Base-by-base conservation (phyloP, 2,888 invertebrate species). In the Atrina japonica region DNA sequence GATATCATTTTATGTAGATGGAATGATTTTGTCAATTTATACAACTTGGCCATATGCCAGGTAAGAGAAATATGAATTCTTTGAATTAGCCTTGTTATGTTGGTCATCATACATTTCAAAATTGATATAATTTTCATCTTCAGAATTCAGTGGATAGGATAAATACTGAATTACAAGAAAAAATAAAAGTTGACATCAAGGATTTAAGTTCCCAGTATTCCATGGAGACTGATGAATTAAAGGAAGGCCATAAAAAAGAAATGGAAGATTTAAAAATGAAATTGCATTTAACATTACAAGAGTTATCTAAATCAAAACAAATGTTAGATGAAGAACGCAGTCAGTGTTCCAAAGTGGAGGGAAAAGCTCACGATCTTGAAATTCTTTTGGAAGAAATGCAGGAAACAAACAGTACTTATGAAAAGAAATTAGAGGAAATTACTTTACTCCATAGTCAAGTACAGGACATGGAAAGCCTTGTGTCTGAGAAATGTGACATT, bases 181-280 rank as follows among this genome's bases (percentile, higher is more conserved):
- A 41, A 35, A 23, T 40, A 21, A 56, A 40, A 56, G 56, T 35
- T 9, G 45, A 55, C 49, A 29, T 55, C 25, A 29, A 61, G 7
- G 52, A 52, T 23, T 16, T 52, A 0, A 52, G 25, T 11, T 23
- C n/a, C 23, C 52, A 52, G 25, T 25, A 25, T 52, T 11, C 18
- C 5, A 18, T 11, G 11, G 16, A 23, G 27, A 14, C 25, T 11
- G 52, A 52, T 7, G 52, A 52, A 5, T 9, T 52, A 5, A 52
- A 52, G 21, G 61, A 61, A 21, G 21, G 29, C 65, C 77, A 81
- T 52, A 73, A 73, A 40, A 72, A 72, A 45, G 86, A 86, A 60
- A 73, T 82, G 27, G 83, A 84, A 29, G 85, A 85, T 70, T 67
- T 87, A 41, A 84, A 83, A 71, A 75, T 80, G 14, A 86, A 87